Evolutionary conservation across 1,140 invertebrate species (phyloP), one percentile per base, ranked within the genome.

Genomic region (Mercenaria mercenaria): DNA sequence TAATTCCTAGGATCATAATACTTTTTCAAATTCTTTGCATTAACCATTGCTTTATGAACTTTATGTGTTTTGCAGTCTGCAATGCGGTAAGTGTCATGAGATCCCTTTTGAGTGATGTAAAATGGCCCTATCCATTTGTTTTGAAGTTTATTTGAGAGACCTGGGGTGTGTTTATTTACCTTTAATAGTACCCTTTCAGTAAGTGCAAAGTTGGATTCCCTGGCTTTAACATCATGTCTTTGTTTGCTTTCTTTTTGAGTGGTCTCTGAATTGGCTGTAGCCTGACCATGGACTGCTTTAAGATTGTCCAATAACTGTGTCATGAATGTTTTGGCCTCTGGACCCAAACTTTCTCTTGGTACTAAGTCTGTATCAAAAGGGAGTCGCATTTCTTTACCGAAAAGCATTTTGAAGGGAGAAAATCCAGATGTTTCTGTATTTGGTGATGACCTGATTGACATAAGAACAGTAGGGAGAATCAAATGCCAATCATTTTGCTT

Each of bases 351-450:
- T 39, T 59, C 79, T 61, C 52, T 59, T 23, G 83, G 83, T 4
- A 86, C 69, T 4, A 86, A 41, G 15, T 26, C 29, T n/a, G 69
- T 59, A 29, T 86, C 83, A 74, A 86, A 74, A 13, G 83, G 83
- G 1, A 86, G 32, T n/a, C 83, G 23, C 83, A 86, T 86, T 61
- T 86, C 67, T 34, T 23, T n/a, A 37, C 83, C 83, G 59, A 86
- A 86, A 56, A 86, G 29, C 67, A 86, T 76, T 37, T 76, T 32
- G 34, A 56, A 86, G 20, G 83, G 43, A 8, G 13, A 37, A 29
- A 18, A 86, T 20, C 83, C 69, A 10, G 83, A 74, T 3, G 83
- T 74, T 56, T 74, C 67, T 37, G 83, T 74, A 37, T 74, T 76
- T 86, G 67, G 69, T 34, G 18, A 15, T 67, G 81, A 72, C 29